Base-by-base conservation (phyloP, 2,888 invertebrate species). In the Acholoe squamosa region DNA sequence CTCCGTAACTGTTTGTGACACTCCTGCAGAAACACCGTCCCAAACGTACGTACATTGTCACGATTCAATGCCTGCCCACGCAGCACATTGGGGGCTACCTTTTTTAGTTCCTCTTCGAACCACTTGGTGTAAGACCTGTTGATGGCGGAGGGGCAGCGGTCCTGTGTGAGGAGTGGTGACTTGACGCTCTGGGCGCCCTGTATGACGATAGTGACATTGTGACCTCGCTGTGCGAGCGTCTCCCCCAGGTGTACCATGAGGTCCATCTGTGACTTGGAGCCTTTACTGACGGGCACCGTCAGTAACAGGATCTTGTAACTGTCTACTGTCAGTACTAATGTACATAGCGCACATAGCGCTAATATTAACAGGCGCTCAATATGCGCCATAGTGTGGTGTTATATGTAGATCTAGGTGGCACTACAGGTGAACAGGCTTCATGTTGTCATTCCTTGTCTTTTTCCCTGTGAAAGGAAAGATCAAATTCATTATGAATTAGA, bases 221-320 rank as follows among this genome's bases (percentile, higher is more conserved):
- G 52, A 16, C 86, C 86, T 1, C 28, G 22, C 16, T 7, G 22
- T 12, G 52, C 52, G n/a, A 86, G 28, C 3, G 86, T 86, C 56
- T 86, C 86, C 10, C 86, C 86, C 0, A 86, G 86, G 19, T 86
- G 52, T 14, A 86, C 56, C 86, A 86, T 86, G 19, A 86, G 86
- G 54, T 86, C 54, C 5, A 86, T 52, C 52, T 86, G 52, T 0
- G 54, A 54, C 19, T 16, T 86, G 33, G 54, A 12, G 28, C 86
- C 86, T 12, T 56, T 52, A 54, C 86, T 86, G 19, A 86, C 86
- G 0, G 86, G 86, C 14, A 31, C 54, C 16, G 86, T 86, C 7
- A 86, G 86, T 10, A 86, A 28, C 10, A 86, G 54, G 86, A 86
- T 86, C 56, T 56, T 86, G 56, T 61, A 61, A 3, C 22, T 12